Conservation (phyloP, 2,888 invertebrate genomes). For the Apamea anceps region DNA sequence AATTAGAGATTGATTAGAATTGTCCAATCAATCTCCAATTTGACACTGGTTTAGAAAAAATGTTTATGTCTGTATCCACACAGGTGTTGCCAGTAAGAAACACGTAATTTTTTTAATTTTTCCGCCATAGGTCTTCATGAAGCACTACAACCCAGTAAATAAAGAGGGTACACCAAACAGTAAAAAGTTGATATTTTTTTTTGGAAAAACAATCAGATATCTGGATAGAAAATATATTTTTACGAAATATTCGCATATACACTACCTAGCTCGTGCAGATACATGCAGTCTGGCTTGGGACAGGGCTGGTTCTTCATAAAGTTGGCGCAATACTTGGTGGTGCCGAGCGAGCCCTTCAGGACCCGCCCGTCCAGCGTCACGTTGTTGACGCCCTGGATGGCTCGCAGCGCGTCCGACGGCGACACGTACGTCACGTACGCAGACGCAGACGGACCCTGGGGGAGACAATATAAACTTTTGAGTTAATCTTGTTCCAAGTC, state of each 20-base stretch:
- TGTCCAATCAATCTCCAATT: no score
- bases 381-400: constrained; percentile 99
- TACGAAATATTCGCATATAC: not conserved
- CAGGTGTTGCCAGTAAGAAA: no score
- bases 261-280: constrained; percentile 98
- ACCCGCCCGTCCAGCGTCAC: constrained; percentile 98
- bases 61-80: no score
- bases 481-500: not conserved
- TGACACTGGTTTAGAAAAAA: no score
- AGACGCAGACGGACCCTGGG: constrained; percentile 94
- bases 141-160: no score
- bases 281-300: constrained; percentile 99
- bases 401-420: constrained; percentile 97
- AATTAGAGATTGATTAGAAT: no score
- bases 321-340: constrained; percentile 99
- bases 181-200: no score
- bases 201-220: no score
- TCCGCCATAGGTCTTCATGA: no score
- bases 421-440: constrained; percentile 99
- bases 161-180: no score
- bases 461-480: not conserved
- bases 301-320: constrained; percentile 99
- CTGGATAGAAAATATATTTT: no score
- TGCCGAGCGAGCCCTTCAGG: constrained; percentile 99
- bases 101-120: no score